Evolutionary conservation across 2,797 vertebrate genomes (phyloP), one percentile per base, ranked within the genome.

Genomic region (Orientallactaga sibirica): DNA sequence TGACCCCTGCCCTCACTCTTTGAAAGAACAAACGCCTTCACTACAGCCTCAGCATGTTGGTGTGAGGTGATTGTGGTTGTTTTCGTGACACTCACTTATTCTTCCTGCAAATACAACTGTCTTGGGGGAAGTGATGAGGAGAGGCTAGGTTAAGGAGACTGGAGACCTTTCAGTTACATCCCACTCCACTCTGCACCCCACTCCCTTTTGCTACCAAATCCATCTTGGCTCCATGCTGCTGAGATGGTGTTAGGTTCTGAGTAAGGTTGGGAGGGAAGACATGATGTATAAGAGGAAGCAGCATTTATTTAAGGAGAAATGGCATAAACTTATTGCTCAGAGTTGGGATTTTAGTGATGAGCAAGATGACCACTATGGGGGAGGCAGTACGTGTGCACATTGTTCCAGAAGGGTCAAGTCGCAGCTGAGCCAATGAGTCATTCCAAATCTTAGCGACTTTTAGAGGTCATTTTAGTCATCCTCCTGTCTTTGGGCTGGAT

Each of bases 391-490:
- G 66, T 88, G 88, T 37, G 37, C n/a, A 58, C 70, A 48, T 75
- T 92, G 94, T 78, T 77, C 79, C 90, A 61, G 86, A 75, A 43
- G 90, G 79, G 83, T 73, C 94, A 91, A 92, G 66, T 71, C n/a
- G 61, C 90, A 95, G 92, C 88, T 95, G 95, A 95, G 89, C 88
- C 87, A 87, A 29, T 96, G 96, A 96, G 75, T 97, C 97, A 96
- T 86, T 74, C 64, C 48, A 83, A 92, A 95, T 95, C 75, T 84
- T 15, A 88, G 75, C 41, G 95, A 95, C 95, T 96, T 95, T 86
- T 80, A 94, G 97, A 97, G 96, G 97, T 97, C 97, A 96, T 94
- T 96, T 95, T 97, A 96, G 96, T 96, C 96, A 97, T 96, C 55
- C 93, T 88, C 91, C 92, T 92, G 97, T 76, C 95, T 93, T 94